phyloP scores from a whole-genome alignment of 2,797 vertebrate genomes.

The Onychomys torridus region DNA sequence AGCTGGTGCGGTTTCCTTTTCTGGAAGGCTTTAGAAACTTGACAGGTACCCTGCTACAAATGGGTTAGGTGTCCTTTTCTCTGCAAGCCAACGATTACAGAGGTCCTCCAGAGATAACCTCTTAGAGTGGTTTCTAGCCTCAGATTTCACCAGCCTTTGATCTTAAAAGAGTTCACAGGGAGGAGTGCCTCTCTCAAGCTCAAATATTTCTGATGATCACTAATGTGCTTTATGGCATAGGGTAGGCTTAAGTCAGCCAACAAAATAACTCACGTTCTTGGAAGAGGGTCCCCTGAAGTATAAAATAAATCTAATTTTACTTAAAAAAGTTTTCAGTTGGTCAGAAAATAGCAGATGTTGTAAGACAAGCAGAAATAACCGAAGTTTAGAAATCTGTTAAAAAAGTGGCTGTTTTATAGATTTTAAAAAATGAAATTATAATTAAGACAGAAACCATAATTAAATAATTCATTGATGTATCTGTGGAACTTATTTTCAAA shows the following conservation, averaged over 20 bases:
- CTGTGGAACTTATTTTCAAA: conserved; percentile 39
- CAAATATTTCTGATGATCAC: background rate
- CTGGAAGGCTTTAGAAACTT: conserved; percentile 51
- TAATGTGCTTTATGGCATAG: background rate
- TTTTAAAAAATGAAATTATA: background rate
- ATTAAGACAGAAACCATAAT: conserved; percentile 2
- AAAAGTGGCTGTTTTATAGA: background rate
- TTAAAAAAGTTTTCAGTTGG: background rate
- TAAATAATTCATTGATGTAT: background rate
- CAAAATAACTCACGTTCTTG: background rate
- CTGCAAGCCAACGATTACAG: background rate
- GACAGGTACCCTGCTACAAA: conserved; percentile 29
- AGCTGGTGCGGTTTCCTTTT: background rate
- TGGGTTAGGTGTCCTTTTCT: background rate
- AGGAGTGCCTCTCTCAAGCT: background rate
- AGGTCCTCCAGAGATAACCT: conserved; percentile 42
- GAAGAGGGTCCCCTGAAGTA: background rate
- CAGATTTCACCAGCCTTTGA: conserved; percentile 59
- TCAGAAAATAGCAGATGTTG: conserved; percentile 17
- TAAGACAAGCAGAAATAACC: conserved; percentile 19
- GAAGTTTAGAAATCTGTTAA: conserved; percentile 24
- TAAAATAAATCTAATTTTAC: background rate
- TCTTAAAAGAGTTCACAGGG: conserved; percentile 42
- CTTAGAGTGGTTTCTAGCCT: background rate
- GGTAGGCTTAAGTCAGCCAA: background rate